Evolutionary conservation across 2,113 vertebrate species (phyloP).

Genomic region (Lucifuga dentata): DNA sequence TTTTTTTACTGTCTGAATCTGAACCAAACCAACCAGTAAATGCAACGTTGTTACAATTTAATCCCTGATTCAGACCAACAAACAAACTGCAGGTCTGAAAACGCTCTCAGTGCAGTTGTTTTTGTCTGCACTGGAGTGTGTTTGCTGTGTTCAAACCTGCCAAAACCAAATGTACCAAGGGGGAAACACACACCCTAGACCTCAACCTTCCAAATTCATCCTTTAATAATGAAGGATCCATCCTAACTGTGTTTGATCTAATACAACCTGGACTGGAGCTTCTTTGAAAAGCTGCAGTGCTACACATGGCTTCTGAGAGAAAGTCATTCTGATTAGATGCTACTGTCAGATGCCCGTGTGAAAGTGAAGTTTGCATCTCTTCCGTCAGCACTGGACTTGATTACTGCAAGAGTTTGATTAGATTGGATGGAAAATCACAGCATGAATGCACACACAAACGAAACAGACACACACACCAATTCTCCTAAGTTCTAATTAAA

Average conservation of each 20-base stretch:
- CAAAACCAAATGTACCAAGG: too few relatives aligned
- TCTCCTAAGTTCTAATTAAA: constrained; percentile 72
- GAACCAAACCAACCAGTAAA: too few relatives aligned
- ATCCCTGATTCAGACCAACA: too few relatives aligned
- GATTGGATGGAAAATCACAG: constrained; percentile 37
- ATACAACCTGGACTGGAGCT: background rate
- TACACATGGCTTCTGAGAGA: too few relatives aligned
- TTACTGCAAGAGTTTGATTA: constrained; percentile 60
- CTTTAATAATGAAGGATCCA: background rate
- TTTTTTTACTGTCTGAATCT: too few relatives aligned
- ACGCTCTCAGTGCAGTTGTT: too few relatives aligned
- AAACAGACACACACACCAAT: constrained; percentile 17
- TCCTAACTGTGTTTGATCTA: background rate
- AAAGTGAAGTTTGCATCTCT: constrained; percentile 44
- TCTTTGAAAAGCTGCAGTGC: background rate
- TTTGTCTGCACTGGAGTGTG: too few relatives aligned
- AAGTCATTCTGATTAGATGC: constrained; percentile 31
- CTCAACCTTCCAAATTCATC: background rate
- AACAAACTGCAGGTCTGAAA: too few relatives aligned
- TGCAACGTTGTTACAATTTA: too few relatives aligned
- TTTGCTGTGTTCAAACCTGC: too few relatives aligned
- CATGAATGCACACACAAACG: constrained; percentile 11
- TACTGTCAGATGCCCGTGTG: constrained; percentile 21
- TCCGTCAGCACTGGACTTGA: constrained; percentile 54
- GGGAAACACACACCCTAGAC: too few relatives aligned